Base-by-base conservation (phyloP, 1,140 invertebrate genomes). In the Ostrea denselamellosa region DNA sequence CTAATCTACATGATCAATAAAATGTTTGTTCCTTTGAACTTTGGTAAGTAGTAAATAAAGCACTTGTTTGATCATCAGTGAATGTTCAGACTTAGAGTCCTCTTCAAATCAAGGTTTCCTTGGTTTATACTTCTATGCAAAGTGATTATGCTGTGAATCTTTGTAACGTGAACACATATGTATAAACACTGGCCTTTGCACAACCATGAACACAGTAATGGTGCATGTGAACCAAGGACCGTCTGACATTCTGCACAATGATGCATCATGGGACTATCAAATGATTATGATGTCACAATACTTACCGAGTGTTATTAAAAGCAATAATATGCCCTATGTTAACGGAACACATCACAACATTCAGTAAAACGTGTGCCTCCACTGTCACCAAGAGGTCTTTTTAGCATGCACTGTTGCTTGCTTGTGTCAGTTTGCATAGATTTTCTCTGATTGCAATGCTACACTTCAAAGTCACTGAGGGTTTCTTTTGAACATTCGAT, bases 201-300 rank as follows among this genome's bases (percentile, higher is more conserved):
- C 14, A 28, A 14, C 68, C 68, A 77, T 9, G 68, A 77, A 77
- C 22, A 77, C 25, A 34, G 68, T 77, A 28, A 2, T 10, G 9
- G 68, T 28, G n/a, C 56, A 19, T 17, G 7, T 62, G n/a, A 62
- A 62, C 56, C 56, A 77, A 77, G 22, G 68, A 14, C 28, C 28
- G 25, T 34, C 28, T 14, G 68, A 77, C 68, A 77, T 77, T 77
- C 68, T 77, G 68, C 28, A 12, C 68, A 77, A 77, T 71, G 65
- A 71, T 34, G 25, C 25, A 77, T 77, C 12, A 77, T 77, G 68
- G 68, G 68, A 77, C 68, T 77, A 77, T 77, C 68, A 77, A 25
- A 77, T 77, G 68, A 77, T 77, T 77, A 77, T 77, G 68, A 77
- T 77, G 68, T 77, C 68, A 77, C 68, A 77, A 77, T 77, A 77